Evolutionary conservation across 2,888 invertebrate species (phyloP), one percentile per base, ranked within the genome.

Genomic region (Embidobia sp.): DNA sequence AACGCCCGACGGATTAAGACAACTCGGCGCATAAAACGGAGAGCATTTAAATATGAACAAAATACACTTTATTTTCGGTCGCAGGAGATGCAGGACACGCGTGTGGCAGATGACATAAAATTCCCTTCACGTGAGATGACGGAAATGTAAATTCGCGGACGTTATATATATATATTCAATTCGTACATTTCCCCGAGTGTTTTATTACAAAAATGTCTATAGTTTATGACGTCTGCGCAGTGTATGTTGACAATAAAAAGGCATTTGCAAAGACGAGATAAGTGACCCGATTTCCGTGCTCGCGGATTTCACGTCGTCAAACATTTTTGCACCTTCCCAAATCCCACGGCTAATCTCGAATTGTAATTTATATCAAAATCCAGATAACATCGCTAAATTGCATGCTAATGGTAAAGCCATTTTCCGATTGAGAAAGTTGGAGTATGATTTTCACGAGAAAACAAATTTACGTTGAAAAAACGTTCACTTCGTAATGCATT

Each of bases 21-120:
- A n/a, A n/a, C n/a, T 55, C 37, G 33, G 33, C 18, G 57, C 31
- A 57, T 57, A 57, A 57, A 57, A 44, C 13, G 19, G 31, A 10
- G 13, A 27, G 18, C 57, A 57, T 57, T 57, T 57, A 42, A 57
- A 57, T 57, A 57, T 57, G 40, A 57, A 42, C 42, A 57, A 57
- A 57, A 57, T 57, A 35, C 42, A n/a, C 18, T 57, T 57, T 42
- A 57, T 42, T 29, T 10, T 5, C 3, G 18, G 22, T 35, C 37
- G 53, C 53, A 26, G 35, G 37, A 35, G 53, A 53, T 53, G 53
- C 53, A 53, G 37, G 26, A 55, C 55, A 55, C 40, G 55, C 55
- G 55, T 55, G 55, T 55, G 15, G 29, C 27, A 11, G 27, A 40
- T 55, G 40, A 55, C 55, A 55, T 40, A 40, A 55, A 55, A 55